Percentiles rank a stretch among this genome's conserved stretches.
Evolutionary conservation across 2,797 vertebrate species (phyloP).

Genomic region (Synanceia verrucosa): DNA sequence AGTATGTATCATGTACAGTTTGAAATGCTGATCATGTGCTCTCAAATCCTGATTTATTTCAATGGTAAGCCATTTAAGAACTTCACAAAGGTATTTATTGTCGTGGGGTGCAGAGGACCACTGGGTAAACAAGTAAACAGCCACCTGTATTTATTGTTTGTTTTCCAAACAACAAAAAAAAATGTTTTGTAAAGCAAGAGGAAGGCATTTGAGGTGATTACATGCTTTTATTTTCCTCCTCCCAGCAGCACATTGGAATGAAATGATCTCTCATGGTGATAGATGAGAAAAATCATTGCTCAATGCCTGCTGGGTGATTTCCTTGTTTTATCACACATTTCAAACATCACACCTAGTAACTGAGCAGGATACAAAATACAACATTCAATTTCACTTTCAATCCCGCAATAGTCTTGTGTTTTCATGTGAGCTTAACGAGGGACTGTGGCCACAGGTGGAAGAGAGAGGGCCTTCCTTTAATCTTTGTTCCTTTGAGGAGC

Average conservation of each 20-base stretch:
- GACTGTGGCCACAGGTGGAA: constrained; percentile 35
- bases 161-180: constrained; percentile 46
- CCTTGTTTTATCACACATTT: constrained; percentile 64
- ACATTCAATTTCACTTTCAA: constrained; percentile 69
- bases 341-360: constrained; percentile 45
- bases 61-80: neutral
- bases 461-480: constrained; percentile 11
- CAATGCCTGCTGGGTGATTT: constrained; percentile 62
- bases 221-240: constrained; percentile 68
- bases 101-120: neutral
- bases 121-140: constrained; percentile 51
- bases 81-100: constrained; percentile 4
- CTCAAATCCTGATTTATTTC: neutral
- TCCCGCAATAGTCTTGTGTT: constrained; percentile 53
- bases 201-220: constrained; percentile 64
- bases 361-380: constrained; percentile 48
- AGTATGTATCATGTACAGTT: too few relatives aligned
- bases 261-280: constrained; percentile 76
- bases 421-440: constrained; percentile 48
- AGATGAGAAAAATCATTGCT: constrained; percentile 64
- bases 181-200: constrained; percentile 37
- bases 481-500: constrained; percentile 16
- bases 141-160: constrained; percentile 54
- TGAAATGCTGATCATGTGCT: neutral
- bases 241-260: constrained; percentile 72